A percentile compares a stretch with the other conserved stretches of the same genome.
phyloP scores from a whole-genome alignment of 2,797 vertebrate genomes.

The Chloroceryle inda region DNA sequence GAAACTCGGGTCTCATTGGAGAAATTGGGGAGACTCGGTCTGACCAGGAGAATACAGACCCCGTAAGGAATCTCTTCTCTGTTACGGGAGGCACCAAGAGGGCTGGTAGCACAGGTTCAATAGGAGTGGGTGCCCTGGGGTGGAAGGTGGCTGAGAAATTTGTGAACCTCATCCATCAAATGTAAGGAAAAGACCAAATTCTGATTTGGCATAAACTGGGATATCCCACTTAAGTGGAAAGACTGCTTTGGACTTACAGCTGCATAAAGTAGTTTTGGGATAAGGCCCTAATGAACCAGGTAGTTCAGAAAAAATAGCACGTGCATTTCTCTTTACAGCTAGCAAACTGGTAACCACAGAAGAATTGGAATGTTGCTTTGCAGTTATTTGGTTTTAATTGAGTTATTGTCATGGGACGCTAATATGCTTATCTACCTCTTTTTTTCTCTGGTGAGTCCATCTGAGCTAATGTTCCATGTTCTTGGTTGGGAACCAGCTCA shows the following conservation, averaged over 20 bases:
- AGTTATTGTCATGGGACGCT: neutral
- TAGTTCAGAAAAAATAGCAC: neutral
- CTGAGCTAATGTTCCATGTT: neutral
- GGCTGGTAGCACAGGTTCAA: neutral
- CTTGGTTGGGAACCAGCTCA: neutral
- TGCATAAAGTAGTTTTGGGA: neutral
- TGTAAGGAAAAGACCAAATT: neutral
- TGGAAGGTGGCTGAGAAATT: neutral
- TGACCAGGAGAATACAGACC: constrained; percentile 89
- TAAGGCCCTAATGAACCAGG: neutral
- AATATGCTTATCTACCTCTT: neutral
- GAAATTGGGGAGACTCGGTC: constrained; percentile 87
- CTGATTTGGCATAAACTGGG: neutral
- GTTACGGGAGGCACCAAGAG: neutral
- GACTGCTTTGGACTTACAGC: neutral
- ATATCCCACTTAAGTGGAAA: neutral
- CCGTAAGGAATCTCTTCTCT: constrained; percentile 73
- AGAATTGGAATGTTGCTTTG: neutral
- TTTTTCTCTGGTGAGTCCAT: neutral
- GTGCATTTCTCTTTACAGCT: neutral
- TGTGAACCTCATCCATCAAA: neutral
- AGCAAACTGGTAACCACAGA: neutral
- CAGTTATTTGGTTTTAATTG: neutral
- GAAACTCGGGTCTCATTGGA: constrained; percentile 73
- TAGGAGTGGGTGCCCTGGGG: neutral